Evolutionary conservation across 2,113 vertebrate genomes (phyloP).

Genomic region (Xerus inauris): DNA sequence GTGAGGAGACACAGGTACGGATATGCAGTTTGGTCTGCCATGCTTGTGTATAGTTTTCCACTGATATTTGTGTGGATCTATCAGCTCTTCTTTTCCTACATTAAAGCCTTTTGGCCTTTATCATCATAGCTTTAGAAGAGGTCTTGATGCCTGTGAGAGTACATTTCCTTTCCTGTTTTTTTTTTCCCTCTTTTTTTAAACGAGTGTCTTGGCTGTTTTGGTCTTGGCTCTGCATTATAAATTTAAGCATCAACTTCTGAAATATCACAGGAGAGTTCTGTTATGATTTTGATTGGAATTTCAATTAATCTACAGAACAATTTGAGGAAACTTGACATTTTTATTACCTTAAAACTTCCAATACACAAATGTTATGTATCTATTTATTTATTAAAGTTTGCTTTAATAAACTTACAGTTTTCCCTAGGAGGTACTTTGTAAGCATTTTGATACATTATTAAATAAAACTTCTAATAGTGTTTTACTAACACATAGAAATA

Average conservation of each 20-base stretch:
- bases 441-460: neutral
- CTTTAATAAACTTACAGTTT: neutral
- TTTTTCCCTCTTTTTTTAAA: neutral
- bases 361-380: neutral
- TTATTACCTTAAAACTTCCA: neutral
- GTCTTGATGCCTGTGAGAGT: neutral
- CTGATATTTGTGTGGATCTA: neutral
- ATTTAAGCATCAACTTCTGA: neutral
- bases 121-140: neutral
- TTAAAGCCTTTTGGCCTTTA: neutral
- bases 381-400: conserved; percentile 25
- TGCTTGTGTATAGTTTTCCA: neutral
- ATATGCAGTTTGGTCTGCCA: neutral
- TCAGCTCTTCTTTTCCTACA: neutral
- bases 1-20: neutral
- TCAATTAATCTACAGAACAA: neutral
- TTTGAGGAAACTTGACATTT: neutral
- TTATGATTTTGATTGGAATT: conserved; percentile 27
- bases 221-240: neutral
- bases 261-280: neutral
- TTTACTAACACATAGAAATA: neutral
- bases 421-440: neutral
- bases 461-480: conserved; percentile 18
- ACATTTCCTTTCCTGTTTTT: neutral
- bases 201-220: neutral